Evolutionary conservation across 1,140 invertebrate genomes (phyloP), one percentile per base, ranked within the genome.

Genomic region (Pseudobourletiella spinata): DNA sequence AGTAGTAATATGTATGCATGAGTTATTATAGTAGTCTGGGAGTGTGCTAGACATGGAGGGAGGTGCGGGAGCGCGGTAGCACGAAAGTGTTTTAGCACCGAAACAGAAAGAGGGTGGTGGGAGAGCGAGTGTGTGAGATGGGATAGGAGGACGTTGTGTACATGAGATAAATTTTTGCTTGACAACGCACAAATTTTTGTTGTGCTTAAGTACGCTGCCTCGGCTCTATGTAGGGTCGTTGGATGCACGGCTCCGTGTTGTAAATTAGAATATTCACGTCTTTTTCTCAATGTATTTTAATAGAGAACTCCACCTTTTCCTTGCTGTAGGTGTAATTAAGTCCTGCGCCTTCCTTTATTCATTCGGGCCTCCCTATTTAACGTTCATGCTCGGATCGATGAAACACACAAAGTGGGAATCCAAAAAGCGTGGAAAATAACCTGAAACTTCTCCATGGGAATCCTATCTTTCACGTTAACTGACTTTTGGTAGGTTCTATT

Each of bases 301-400:
- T 57, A 54, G 59, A 28, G 43, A 60, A 63, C 67, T 68, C 67
- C 67, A 68, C 67, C 67, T 68, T 65, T 68, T 65, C 57, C 58
- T 57, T 68, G 67, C 67, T 63, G 30, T 62, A 25, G 25, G 22
- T 61, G 63, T 68, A 68, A 68, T 68, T 68, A 68, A 68, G 57
- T 65, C 60, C 52, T 68, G 60, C 67, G 60, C 63, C 64, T 59
- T 61, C 52, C 60, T 63, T 62, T 64, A 63, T 64, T 68, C 60
- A 68, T 68, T 63, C 58, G 44, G 35, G 48, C 57, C 29, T 46
- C 57, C 48, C 42, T 50, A 58, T 63, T 62, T 61, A 68, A 63
- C 63, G 67, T 63, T 65, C 67, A 68, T 68, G 67, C 67, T 64
- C 67, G 50, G 67, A 68, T 68, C 67, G 67, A 68, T 68, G 63